Base-by-base conservation (phyloP, 2,888 invertebrate species). In the Zygothrica quintamaculata region DNA sequence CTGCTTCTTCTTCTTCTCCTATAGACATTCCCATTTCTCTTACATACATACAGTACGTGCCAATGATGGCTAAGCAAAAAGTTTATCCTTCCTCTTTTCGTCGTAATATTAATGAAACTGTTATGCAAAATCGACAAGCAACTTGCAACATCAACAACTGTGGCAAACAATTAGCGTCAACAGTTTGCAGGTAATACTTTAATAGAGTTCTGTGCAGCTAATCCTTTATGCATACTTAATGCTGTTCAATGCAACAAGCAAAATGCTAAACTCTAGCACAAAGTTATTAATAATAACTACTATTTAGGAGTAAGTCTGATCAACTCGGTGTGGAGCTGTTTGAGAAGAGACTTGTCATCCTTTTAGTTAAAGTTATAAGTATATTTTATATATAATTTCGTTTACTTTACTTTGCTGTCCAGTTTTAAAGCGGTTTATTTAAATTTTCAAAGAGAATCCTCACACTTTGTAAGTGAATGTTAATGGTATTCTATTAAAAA, bases 71-170 rank as follows among this genome's bases (percentile, higher is more conserved):
- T 56, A 46, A 57, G 77, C 64, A 64, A 77, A 80, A 80, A 50
- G 60, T 74, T 58, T 60, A n/a, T n/a, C n/a, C n/a, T n/a, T 26
- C 56, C 61, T 26, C 46, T 37, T 48, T 44, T 46, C 43, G 25
- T 56, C 57, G 76, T 59, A 53, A 85, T n/a, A 84, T 85, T 84
- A 84, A 84, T 85, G 84, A 84, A 84, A 74, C 76, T 80, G 71
- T 80, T 84, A 85, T 85, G 85, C 86, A 80, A 80, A 82, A 82
- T 85, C 76, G 69, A 75, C 77, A 79, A 74, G 75, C 69, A 69
- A 48, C 68, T 52, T 55, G 75, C 69, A 69, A 48, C 68, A 48
- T 55, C 57, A 73, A 15, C 22, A 48, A 64, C 57, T 65, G 57
- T 52, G 51, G 43, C 53, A 56, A 74, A 62, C 77, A 78, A 77